Base-by-base conservation (phyloP, 2,797 vertebrate species). In the Pempheris klunzingeri region DNA sequence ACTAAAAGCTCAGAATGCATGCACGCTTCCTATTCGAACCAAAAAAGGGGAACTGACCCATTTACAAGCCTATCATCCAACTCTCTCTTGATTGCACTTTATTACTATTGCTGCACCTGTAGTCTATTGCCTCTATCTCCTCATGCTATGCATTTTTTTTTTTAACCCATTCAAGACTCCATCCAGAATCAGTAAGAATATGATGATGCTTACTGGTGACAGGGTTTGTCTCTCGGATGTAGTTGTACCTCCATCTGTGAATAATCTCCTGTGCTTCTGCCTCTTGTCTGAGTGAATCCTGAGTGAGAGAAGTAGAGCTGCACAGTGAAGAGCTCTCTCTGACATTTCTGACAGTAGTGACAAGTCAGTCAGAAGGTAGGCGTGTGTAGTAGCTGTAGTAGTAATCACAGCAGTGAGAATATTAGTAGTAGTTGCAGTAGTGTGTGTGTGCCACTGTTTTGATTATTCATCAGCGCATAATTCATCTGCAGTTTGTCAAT, bases 241-340 rank as follows among this genome's bases (percentile, higher is more conserved):
- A 43, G 26, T 28, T 17, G 34, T 20, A 66, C 30, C 32, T 50
- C 43, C 71, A 60, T 70, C 59, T 80, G 71, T 38, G 64, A 60
- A 72, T 41, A 18, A 44, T 71, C 59, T 65, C 58, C 38, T 46
- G 57, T 50, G 67, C 22, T 41, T 70, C 28, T 38, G 39, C 34
- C 57, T 46, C 39, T 49, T 63, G 34, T 76, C 62, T 50, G 20
- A 9, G 36, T 72, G 55, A 38, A 4, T 62, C 71, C 22, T 77
- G 72, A 36, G 28, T 32, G 39, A 22, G 52, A 66, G 57, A 30
- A 65, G 58, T 30, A 44, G n/a, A 41, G 39, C 73, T 80, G 54
- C 55, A 64, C 52, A 41, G 67, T 5, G 17, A 72, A 39, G 61
- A 72, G 17, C 50, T 77, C 74, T 67, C 59, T 55, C 64, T 88